phyloP scores from a whole-genome alignment of 1,140 invertebrate genomes.

The Drosophila simulans region DNA sequence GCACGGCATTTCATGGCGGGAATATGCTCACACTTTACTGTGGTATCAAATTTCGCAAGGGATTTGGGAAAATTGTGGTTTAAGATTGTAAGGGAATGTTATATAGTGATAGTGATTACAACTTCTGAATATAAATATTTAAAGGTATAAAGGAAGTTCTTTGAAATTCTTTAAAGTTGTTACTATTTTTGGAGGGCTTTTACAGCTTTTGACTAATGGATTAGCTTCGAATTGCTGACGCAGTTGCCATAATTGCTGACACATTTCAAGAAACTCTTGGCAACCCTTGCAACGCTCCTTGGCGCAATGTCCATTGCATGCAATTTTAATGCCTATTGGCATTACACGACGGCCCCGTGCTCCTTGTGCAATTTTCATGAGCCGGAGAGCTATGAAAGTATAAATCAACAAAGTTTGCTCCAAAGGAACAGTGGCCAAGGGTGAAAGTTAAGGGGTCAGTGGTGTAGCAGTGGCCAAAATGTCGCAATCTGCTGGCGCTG shows the following conservation, averaged over 20 bases:
- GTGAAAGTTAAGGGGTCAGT: slow-evolving; percentile 2
- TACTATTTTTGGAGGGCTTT: not conserved
- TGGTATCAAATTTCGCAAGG: too few relatives aligned
- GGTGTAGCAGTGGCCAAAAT: slow-evolving; percentile 8
- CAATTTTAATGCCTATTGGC: slow-evolving; percentile 75
- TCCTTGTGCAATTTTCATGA: slow-evolving; percentile 67
- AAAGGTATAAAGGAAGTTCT: too few relatives aligned
- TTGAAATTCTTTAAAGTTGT: not conserved
- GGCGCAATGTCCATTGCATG: slow-evolving; percentile 55
- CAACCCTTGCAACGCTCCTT: not conserved
- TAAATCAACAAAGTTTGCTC: slow-evolving; percentile 76
- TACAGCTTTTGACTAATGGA: not conserved
- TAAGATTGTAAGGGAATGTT: too few relatives aligned
- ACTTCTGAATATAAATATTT: too few relatives aligned
- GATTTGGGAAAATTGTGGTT: too few relatives aligned
- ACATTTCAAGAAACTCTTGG: slow-evolving; percentile 22
- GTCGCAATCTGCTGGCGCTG: slow-evolving; percentile 39
- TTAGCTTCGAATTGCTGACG: slow-evolving; percentile 1
- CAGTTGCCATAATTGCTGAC: slow-evolving; percentile 64
- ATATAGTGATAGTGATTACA: too few relatives aligned
- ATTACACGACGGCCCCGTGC: slow-evolving; percentile 24
- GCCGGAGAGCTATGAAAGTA: slow-evolving; percentile 59
- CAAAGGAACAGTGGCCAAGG: slow-evolving; percentile 14
- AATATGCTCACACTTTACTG: too few relatives aligned
- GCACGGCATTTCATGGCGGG: too few relatives aligned